A percentile compares a stretch with the other conserved stretches of the same genome.
These are phyloP conservation scores for Orchesella cincta DNA, from an alignment of 1,140 invertebrate genomes.

Conservation along the genomic window DNA sequence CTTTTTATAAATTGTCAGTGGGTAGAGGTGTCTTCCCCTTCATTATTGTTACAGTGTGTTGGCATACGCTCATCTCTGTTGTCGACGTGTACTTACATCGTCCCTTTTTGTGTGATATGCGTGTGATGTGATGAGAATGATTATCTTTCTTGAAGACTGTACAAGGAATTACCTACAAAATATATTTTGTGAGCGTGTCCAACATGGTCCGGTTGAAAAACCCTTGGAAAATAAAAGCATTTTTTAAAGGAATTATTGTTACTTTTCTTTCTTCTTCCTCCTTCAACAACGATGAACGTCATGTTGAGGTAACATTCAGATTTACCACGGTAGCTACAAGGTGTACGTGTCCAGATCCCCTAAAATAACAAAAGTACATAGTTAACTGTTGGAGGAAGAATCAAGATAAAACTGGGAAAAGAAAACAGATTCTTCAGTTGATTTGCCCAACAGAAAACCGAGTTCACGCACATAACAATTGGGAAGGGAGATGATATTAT, in stretches of 20 bases:
- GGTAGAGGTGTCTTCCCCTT: neutral
- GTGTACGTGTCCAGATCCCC: neutral
- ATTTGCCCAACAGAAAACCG: neutral
- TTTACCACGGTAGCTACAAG: slow-evolving; percentile 16
- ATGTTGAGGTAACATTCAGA: slow-evolving; percentile 14
- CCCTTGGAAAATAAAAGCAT: slow-evolving; percentile 3
- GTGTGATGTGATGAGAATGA: slow-evolving; percentile 17
- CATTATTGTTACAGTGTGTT: slow-evolving; percentile 15
- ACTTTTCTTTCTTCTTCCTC: neutral
- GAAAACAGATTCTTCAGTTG: neutral
- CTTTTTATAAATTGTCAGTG: slow-evolving; percentile 20
- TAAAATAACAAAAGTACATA: slow-evolving; percentile 11
- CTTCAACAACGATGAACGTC: slow-evolving; percentile 8
- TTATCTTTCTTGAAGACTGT: neutral
- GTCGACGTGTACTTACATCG: neutral
- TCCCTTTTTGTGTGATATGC: neutral
- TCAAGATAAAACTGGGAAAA: neutral
- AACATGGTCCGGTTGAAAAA: slow-evolving; percentile 9
- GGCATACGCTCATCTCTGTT: neutral
- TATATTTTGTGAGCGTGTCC: slow-evolving; percentile 11
- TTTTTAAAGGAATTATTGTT: slow-evolving; percentile 2
- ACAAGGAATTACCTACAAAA: slow-evolving; percentile 2
- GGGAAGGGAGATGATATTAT: neutral
- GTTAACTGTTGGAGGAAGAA: neutral
- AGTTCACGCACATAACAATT: neutral